These are phyloP conservation scores for Pheosia tremula DNA, from an alignment of 2,888 invertebrate genomes.

Conservation along the genomic window DNA sequence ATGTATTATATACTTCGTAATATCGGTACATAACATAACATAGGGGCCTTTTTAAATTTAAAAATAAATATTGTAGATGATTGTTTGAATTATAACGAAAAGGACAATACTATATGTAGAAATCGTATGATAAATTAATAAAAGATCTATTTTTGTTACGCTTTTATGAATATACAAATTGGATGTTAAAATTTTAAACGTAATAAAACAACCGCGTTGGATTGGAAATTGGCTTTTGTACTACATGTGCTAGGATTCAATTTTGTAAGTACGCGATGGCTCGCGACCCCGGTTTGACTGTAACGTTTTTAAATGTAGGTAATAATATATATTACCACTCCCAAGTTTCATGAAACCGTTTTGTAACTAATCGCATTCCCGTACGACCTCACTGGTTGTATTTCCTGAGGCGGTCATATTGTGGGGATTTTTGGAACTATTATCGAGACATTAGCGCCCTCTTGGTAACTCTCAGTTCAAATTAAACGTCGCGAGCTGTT, in stretches of 20 bases:
- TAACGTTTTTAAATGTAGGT: too few species aligned
- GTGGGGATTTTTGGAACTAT: too few species aligned
- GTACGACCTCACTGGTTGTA: too few species aligned
- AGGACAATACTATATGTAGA: constrained; percentile 67
- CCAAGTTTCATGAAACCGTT: too few species aligned
- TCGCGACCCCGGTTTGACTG: too few species aligned
- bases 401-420: too few species aligned
- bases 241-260: background rate
- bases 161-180: constrained; percentile 66
- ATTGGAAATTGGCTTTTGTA: constrained; percentile 22
- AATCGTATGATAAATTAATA: constrained; percentile 62
- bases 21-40: constrained; percentile 72
- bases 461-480: too few species aligned
- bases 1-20: constrained; percentile 76
- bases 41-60: constrained; percentile 69
- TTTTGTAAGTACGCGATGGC: background rate
- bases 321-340: too few species aligned
- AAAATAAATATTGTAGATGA: constrained; percentile 52
- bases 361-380: too few species aligned
- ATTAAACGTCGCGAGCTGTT: too few species aligned
- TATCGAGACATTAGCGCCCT: too few species aligned
- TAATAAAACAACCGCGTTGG: constrained; percentile 20
- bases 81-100: constrained; percentile 60
- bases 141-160: constrained; percentile 81
- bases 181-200: constrained; percentile 46